Conservation (phyloP, 2,113 vertebrate genomes). For the Patagioenas fasciata region DNA sequence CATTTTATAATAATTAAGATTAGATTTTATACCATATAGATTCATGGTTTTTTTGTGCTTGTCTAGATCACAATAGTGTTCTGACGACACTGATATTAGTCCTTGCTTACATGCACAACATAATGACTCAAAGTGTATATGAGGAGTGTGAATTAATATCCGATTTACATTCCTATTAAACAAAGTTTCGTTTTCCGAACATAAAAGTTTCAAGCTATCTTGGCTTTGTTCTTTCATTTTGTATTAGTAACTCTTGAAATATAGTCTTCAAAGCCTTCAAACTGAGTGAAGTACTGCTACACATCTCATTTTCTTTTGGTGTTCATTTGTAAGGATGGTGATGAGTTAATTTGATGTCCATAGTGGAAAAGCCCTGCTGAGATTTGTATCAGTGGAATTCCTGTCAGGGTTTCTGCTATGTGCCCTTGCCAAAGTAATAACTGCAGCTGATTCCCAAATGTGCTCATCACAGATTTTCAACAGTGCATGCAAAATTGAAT, state of each 20-base stretch:
- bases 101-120: neutral
- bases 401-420: neutral
- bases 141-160: neutral
- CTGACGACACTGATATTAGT: neutral
- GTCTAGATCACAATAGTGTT: neutral
- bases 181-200: neutral
- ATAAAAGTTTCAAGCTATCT: neutral
- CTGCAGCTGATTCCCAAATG: neutral
- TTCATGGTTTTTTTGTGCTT: neutral
- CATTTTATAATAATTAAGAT: constrained; percentile 19
- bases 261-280: neutral
- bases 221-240: neutral
- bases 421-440: neutral
- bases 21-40: neutral
- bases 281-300: neutral
- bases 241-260: neutral
- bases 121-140: neutral
- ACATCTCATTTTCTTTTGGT: neutral
- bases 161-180: constrained; percentile 19
- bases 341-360: neutral
- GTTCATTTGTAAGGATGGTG: neutral
- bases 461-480: neutral
- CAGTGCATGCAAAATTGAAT: neutral
- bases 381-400: neutral
- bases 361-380: neutral